phyloP scores from a whole-genome alignment of 1,140 invertebrate species.

The Mylabris phalerata region DNA sequence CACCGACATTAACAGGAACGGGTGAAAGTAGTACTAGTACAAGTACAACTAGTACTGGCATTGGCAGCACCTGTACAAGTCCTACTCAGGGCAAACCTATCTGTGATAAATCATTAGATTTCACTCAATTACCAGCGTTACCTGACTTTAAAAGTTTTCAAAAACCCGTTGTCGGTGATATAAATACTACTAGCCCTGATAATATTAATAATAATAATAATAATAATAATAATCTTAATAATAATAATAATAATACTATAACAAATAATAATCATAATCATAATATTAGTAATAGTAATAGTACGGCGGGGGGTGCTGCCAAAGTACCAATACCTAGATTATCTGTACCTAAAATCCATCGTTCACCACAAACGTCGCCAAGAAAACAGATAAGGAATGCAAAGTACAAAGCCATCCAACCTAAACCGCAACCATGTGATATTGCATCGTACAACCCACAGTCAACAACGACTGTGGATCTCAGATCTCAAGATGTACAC shows the following conservation, averaged over 20 bases:
- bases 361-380: slow-evolving; percentile 19
- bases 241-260: too few species aligned
- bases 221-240: too few species aligned
- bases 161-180: slow-evolving; percentile 23
- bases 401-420: slow-evolving; percentile 49
- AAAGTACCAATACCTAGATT: slow-evolving; percentile 34
- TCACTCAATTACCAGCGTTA: slow-evolving; percentile 39
- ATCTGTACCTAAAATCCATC: slow-evolving; percentile 16
- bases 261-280: neutral
- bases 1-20: slow-evolving; percentile 15
- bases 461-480: slow-evolving; percentile 18
- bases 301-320: slow-evolving; percentile 8
- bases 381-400: slow-evolving; percentile 21
- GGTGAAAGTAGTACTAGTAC: slow-evolving; percentile 29
- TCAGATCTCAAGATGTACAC: slow-evolving; percentile 34
- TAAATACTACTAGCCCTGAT: too few species aligned
- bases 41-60: slow-evolving; percentile 6
- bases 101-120: slow-evolving; percentile 42
- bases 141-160: slow-evolving; percentile 43
- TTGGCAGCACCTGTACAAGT: slow-evolving; percentile 17
- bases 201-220: too few species aligned
- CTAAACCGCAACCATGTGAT: slow-evolving; percentile 43
- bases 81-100: slow-evolving; percentile 35
- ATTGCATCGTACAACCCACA: slow-evolving; percentile 37
- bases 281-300: slow-evolving; percentile 3